Percentiles rank a stretch among this genome's conserved stretches.
These are phyloP conservation scores for Nesometra sesokonis DNA, from an alignment of 35 echinoderm and acorn worm species.

Conservation along the genomic window DNA sequence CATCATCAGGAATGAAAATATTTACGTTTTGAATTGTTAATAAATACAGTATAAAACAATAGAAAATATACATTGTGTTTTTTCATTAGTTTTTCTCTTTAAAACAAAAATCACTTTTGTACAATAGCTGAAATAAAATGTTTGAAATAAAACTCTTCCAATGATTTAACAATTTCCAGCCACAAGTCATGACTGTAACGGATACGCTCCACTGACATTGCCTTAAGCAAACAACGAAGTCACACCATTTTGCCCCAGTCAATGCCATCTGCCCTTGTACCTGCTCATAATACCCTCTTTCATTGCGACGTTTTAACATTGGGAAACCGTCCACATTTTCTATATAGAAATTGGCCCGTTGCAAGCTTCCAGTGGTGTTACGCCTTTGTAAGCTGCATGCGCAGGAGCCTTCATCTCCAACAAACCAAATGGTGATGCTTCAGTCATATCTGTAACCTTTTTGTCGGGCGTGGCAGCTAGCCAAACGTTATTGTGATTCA, in stretches of 20 bases:
- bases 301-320: not conserved
- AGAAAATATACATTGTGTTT: too few species aligned
- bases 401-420: not conserved
- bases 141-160: not conserved
- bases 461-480: slow-evolving; percentile 8
- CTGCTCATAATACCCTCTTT: not conserved
- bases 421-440: not conserved
- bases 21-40: not conserved
- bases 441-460: not conserved
- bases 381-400: slow-evolving; percentile 1
- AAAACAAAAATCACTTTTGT: not conserved
- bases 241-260: too few species aligned
- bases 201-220: too few species aligned
- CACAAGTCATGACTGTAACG: too few species aligned
- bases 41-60: not conserved
- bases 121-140: slow-evolving; percentile 18
- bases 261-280: too few species aligned
- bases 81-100: not conserved
- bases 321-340: slow-evolving; percentile 9
- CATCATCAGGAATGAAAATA: too few species aligned
- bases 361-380: slow-evolving; percentile 6
- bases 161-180: not conserved
- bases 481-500: not conserved
- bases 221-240: too few species aligned
- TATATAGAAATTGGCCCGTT: not conserved